Percentiles rank a stretch among this genome's conserved stretches.
Evolutionary conservation across 2,113 vertebrate species (phyloP).

Genomic region (Odocoileus virginianus): DNA sequence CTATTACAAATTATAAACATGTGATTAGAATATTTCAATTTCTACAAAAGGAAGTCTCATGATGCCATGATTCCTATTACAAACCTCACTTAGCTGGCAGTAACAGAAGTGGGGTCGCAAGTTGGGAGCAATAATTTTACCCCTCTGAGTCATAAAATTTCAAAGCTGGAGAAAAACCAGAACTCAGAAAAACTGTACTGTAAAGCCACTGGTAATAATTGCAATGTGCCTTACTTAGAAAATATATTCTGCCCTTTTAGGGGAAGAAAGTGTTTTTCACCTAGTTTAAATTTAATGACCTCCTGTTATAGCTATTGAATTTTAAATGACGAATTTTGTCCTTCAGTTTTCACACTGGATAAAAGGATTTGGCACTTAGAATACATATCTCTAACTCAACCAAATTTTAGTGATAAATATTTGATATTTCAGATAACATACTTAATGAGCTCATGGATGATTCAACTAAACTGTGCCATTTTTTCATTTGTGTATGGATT

Average conservation of each 20-base stretch:
- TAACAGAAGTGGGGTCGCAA: neutral
- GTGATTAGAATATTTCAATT: constrained; percentile 57
- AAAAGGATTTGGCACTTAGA: constrained; percentile 18
- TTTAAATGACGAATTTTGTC: constrained; percentile 28
- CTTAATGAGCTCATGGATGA: constrained; percentile 28
- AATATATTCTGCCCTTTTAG: neutral
- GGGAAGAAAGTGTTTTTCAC: neutral
- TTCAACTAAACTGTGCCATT: neutral
- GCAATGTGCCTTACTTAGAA: neutral
- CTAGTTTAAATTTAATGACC: constrained; percentile 32
- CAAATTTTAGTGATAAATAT: constrained; percentile 53
- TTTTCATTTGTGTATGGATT: constrained; percentile 36
- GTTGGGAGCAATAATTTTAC: neutral
- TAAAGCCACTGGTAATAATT: constrained; percentile 14
- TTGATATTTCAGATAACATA: constrained; percentile 52
- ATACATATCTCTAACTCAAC: constrained; percentile 26
- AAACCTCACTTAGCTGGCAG: neutral
- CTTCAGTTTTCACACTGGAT: neutral
- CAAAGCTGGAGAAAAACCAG: neutral
- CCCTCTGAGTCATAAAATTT: neutral
- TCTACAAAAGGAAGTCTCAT: constrained; percentile 12
- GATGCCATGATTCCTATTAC: neutral
- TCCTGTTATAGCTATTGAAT: constrained; percentile 27
- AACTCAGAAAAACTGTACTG: neutral
- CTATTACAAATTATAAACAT: constrained; percentile 38